Percentiles rank a stretch among this genome's conserved stretches.
Conservation (phyloP, 2,113 vertebrate genomes). For the Seriola quinqueradiata region DNA sequence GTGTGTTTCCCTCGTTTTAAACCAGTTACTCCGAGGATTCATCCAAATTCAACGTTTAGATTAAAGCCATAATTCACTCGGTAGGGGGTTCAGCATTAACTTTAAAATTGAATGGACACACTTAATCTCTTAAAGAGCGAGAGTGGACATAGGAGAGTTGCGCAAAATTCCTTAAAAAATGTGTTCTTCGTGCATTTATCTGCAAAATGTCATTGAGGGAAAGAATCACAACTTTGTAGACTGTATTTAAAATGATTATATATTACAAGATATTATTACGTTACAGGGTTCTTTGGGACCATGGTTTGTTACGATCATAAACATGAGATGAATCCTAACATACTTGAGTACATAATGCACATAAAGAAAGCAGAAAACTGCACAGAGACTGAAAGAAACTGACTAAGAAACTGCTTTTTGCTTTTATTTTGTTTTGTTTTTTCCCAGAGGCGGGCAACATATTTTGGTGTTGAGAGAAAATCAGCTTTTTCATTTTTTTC, state of each 20-base stretch:
- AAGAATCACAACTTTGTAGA: background rate
- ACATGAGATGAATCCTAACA: no score
- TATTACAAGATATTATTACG: no score
- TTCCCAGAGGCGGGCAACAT: no score
- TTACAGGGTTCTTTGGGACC: no score
- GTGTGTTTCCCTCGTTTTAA: background rate
- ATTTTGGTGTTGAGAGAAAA: no score
- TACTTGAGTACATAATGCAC: no score
- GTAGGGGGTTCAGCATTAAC: background rate
- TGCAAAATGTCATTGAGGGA: background rate
- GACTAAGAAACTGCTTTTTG: no score
- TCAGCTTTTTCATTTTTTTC: background rate
- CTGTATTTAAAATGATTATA: background rate
- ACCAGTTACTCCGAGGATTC: background rate
- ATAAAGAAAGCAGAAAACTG: no score
- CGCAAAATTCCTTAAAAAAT: background rate
- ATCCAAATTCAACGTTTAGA: background rate
- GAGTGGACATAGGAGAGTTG: background rate
- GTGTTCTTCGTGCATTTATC: background rate
- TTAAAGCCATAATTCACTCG: background rate
- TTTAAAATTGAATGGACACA: background rate
- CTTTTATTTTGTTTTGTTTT: no score
- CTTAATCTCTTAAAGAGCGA: background rate
- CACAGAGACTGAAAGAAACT: no score
- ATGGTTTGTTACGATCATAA: no score